Evolutionary conservation across 2,797 vertebrate species (phyloP).

Genomic region (Enoplosus armatus): DNA sequence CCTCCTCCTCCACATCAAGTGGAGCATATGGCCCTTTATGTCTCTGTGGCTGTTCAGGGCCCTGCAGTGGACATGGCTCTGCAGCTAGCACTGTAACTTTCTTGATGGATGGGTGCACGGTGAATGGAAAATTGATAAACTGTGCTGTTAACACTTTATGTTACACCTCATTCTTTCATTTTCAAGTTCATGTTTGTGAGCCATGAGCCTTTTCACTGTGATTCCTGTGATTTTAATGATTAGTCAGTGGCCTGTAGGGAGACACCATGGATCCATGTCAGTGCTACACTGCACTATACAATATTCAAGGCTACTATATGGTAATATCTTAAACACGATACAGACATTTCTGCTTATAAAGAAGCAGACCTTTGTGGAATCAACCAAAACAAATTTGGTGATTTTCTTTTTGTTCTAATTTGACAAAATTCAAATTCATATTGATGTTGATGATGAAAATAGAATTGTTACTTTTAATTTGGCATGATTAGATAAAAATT

Average conservation of each 20-base stretch:
- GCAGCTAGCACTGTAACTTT: constrained; percentile 57
- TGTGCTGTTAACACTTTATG: background rate
- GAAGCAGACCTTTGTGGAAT: background rate
- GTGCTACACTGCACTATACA: background rate
- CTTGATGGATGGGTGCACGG: constrained; percentile 2
- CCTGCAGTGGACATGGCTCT: constrained; percentile 60
- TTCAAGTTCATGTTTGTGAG: constrained; percentile 25
- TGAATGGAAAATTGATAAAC: background rate
- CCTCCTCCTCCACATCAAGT: constrained; percentile 26
- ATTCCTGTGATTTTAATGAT: background rate
- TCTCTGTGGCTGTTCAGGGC: constrained; percentile 37
- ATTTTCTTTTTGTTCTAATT: background rate
- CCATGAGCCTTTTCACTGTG: background rate
- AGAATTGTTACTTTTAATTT: too few species aligned
- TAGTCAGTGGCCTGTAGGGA: constrained; percentile 7
- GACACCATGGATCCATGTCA: background rate
- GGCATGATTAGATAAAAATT: background rate
- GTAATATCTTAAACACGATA: background rate
- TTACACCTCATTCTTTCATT: background rate
- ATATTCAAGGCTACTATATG: background rate
- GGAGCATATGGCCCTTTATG: constrained; percentile 40
- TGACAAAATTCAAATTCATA: background rate
- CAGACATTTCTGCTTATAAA: fast-evolving
- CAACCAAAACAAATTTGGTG: background rate
- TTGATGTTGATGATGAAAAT: background rate